Percentiles rank a stretch among this genome's conserved stretches.
These are phyloP conservation scores for Cynopterus sphinx DNA, from an alignment of 2,797 vertebrate species.

Conservation along the genomic window DNA sequence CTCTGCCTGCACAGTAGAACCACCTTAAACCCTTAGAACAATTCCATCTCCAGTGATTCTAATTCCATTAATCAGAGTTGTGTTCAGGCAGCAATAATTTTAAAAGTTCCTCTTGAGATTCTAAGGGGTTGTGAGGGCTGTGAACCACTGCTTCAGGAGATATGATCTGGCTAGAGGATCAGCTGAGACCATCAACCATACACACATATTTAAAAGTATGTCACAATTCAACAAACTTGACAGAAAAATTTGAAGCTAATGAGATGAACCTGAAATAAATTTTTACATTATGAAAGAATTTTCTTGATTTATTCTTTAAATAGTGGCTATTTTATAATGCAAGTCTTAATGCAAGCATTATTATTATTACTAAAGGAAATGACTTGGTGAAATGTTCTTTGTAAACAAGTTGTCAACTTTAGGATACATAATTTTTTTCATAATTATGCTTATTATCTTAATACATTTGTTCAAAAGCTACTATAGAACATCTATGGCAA, in stretches of 20 bases:
- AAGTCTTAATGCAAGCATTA: not conserved
- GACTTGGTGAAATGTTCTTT: not conserved
- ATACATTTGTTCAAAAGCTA: not conserved
- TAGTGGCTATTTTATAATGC: not conserved
- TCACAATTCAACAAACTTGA: not conserved
- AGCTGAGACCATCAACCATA: not conserved
- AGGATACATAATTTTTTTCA: constrained; percentile 18
- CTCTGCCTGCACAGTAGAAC: not conserved
- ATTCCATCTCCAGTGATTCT: not conserved
- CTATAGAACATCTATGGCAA: not conserved
- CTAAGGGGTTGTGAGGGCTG: not conserved
- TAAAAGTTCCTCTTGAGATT: not conserved
- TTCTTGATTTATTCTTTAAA: not conserved
- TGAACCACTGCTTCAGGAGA: not conserved
- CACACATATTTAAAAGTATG: not conserved
- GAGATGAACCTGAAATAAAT: not conserved
- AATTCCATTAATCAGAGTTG: not conserved
- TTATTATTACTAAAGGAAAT: not conserved
- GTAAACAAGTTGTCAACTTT: not conserved
- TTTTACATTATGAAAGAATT: constrained; percentile 13
- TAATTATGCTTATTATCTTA: not conserved
- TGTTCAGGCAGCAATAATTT: not conserved
- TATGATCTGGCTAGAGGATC: not conserved
- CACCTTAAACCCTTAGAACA: not conserved
- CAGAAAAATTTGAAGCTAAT: constrained; percentile 26